phyloP scores from a whole-genome alignment of 2,888 invertebrate genomes.

The Serripes groenlandicus region DNA sequence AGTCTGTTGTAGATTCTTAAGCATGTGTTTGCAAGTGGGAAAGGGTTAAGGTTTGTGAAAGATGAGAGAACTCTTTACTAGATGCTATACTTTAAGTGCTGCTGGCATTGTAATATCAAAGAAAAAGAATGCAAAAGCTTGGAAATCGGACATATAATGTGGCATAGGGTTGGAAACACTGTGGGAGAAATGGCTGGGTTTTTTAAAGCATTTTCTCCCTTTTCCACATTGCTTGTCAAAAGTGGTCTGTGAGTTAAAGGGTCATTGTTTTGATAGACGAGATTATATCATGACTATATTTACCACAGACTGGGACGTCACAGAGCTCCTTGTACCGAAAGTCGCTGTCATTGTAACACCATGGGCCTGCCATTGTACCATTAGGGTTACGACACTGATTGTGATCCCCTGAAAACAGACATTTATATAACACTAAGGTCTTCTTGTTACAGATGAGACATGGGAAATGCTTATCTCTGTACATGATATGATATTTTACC shows the following conservation, averaged over 20 bases:
- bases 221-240: neutral
- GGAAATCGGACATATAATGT: too few relatives aligned
- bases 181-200: neutral
- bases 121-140: too few relatives aligned
- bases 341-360: conserved; percentile 91
- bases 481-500: too few relatives aligned
- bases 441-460: neutral
- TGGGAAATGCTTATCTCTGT: too few relatives aligned
- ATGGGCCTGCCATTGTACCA: conserved; percentile 92
- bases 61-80: too few relatives aligned
- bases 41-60: too few relatives aligned
- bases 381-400: conserved; percentile 97
- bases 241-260: neutral
- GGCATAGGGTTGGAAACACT: neutral
- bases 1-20: too few relatives aligned
- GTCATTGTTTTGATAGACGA: too few relatives aligned
- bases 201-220: neutral
- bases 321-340: conserved; percentile 93
- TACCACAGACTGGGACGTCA: conserved; percentile 94
- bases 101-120: too few relatives aligned
- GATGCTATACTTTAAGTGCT: too few relatives aligned
- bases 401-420: conserved; percentile 89
- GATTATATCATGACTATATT: conserved; percentile 78
- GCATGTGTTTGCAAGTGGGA: too few relatives aligned
- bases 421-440: neutral